phyloP scores from a whole-genome alignment of 1,140 invertebrate genomes.

The Drosophila trapezifrons region DNA sequence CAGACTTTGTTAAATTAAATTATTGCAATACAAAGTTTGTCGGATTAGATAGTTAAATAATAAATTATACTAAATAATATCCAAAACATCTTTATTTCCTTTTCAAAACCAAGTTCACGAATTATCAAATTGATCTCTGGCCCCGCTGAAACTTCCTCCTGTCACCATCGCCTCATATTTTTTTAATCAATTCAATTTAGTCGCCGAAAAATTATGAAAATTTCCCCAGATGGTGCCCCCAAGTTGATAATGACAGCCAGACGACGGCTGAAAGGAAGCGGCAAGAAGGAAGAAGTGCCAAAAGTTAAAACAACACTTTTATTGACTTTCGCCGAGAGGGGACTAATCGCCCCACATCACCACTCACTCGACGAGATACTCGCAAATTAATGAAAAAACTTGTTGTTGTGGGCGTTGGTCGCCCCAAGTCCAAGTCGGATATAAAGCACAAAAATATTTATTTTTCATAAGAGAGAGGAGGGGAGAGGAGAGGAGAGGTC shows the following conservation, averaged over 20 bases:
- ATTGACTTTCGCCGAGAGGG: slow-evolving; percentile 44
- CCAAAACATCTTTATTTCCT: too few relatives aligned
- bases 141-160: neutral
- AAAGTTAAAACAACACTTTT: slow-evolving; percentile 73
- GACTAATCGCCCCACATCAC: slow-evolving; percentile 54
- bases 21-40: too few relatives aligned
- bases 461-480: slow-evolving; percentile 53
- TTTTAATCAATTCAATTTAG: slow-evolving; percentile 78
- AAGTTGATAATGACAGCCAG: slow-evolving; percentile 67
- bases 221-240: slow-evolving; percentile 32
- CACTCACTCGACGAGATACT: slow-evolving; percentile 8
- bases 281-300: slow-evolving; percentile 23
- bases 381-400: slow-evolving; percentile 78
- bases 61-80: neutral
- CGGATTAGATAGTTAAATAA: too few relatives aligned
- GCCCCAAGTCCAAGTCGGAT: slow-evolving; percentile 31
- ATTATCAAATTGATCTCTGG: neutral
- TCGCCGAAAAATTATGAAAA: slow-evolving; percentile 64
- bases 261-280: slow-evolving; percentile 1
- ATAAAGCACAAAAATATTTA: slow-evolving; percentile 59
- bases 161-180: slow-evolving; percentile 37
- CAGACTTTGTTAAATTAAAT: too few relatives aligned
- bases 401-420: slow-evolving; percentile 46
- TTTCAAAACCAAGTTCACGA: neutral
- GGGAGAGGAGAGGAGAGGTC: slow-evolving; percentile 25